These are phyloP conservation scores for Cheilosia impressa DNA, from an alignment of 2,888 invertebrate genomes.

Conservation along the genomic window DNA sequence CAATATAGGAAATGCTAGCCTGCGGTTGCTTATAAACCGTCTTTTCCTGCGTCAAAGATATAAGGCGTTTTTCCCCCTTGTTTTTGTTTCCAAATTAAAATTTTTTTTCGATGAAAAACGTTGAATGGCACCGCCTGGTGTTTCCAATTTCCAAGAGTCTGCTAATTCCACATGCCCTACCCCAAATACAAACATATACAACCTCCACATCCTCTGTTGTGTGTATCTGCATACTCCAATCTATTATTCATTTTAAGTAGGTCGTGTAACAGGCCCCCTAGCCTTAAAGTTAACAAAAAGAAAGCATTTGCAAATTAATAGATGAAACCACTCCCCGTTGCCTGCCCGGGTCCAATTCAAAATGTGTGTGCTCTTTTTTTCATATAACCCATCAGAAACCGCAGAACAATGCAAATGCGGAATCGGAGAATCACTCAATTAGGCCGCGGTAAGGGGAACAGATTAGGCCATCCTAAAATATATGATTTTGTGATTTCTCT, in stretches of 20 bases:
- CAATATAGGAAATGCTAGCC: too few species aligned
- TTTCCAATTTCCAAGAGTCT: neutral
- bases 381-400: conserved; percentile 3
- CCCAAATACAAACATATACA: neutral
- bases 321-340: neutral
- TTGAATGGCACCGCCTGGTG: neutral
- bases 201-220: neutral
- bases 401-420: conserved; percentile 17
- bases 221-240: neutral
- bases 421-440: conserved; percentile 31
- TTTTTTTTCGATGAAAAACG: neutral
- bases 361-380: neutral
- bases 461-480: neutral
- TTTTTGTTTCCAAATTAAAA: too few species aligned
- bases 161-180: neutral
- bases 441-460: conserved; percentile 8
- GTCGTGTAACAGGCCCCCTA: conserved; percentile 46
- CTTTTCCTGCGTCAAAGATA: too few species aligned
- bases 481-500: neutral
- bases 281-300: conserved; percentile 31
- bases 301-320: conserved; percentile 31
- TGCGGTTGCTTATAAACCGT: too few species aligned
- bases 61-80: too few species aligned
- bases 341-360: conserved; percentile 1
- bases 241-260: conserved; percentile 34